phyloP scores from a whole-genome alignment of 2,888 invertebrate genomes.

The Mechanitis mazaeus region DNA sequence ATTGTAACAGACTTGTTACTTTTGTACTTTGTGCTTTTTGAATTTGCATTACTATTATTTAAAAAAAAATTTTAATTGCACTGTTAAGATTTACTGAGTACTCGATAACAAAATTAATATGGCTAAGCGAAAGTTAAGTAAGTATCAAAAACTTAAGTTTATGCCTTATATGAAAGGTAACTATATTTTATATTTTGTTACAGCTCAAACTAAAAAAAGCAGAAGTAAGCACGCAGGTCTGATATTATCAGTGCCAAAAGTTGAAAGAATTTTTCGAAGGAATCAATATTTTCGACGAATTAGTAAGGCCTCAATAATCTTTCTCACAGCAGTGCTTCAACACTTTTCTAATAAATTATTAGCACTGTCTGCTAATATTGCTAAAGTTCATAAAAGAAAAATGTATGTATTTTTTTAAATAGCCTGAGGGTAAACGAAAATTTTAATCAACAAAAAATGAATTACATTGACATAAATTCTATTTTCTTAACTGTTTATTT shows the following conservation, averaged over 20 bases:
- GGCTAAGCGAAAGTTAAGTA: too few relatives aligned
- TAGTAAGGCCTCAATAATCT: slow-evolving; percentile 74
- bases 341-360: slow-evolving; percentile 83
- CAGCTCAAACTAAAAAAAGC: slow-evolving; percentile 50
- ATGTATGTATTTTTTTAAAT: slow-evolving; percentile 42
- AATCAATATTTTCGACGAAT: slow-evolving; percentile 80
- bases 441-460: background rate
- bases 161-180: too few relatives aligned
- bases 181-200: background rate
- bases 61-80: too few relatives aligned
- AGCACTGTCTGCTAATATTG: slow-evolving; percentile 81
- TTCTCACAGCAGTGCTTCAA: slow-evolving; percentile 78
- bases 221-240: slow-evolving; percentile 77
- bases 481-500: background rate
- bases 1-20: too few relatives aligned
- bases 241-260: slow-evolving; percentile 77
- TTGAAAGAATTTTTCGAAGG: slow-evolving; percentile 77
- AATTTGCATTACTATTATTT: too few relatives aligned
- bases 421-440: background rate
- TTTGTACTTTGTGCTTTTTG: too few relatives aligned
- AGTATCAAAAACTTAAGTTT: too few relatives aligned
- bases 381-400: slow-evolving; percentile 81
- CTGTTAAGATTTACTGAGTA: too few relatives aligned
- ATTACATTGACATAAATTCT: too few relatives aligned
- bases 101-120: too few relatives aligned